Percentiles rank a stretch among this genome's conserved stretches.
These are phyloP conservation scores for Melipona quadrifasciata DNA, from an alignment of 1,140 invertebrate species.

Conservation along the genomic window DNA sequence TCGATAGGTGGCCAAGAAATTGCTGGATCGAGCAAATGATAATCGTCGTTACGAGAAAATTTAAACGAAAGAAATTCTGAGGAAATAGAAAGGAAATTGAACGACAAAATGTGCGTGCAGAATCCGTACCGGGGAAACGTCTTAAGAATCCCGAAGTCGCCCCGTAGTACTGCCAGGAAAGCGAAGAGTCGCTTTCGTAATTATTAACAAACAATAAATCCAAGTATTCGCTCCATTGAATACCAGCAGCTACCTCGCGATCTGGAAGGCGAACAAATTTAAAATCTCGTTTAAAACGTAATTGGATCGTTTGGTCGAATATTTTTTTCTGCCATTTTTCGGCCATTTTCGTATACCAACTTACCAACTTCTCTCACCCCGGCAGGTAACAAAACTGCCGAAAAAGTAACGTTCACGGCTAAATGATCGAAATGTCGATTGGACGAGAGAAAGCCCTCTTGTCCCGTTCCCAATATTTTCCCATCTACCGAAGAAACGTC, in stretches of 20 bases:
- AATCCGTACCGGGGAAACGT: constrained; percentile 91
- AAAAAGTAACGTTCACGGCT: constrained; percentile 92
- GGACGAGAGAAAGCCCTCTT: constrained; percentile 86
- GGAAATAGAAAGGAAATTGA: neutral
- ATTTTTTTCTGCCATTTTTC: neutral
- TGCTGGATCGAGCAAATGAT: constrained; percentile 75
- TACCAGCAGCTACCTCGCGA: constrained; percentile 90
- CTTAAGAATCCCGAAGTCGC: constrained; percentile 95
- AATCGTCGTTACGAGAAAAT: neutral
- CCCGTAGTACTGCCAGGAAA: constrained; percentile 98
- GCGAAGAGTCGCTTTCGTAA: constrained; percentile 93
- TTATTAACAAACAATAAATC: constrained; percentile 96
- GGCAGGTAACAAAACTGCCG: constrained; percentile 94
- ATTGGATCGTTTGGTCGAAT: neutral
- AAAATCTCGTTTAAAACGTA: neutral
- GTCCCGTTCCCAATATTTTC: constrained; percentile 84
- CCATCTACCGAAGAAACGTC: constrained; percentile 88
- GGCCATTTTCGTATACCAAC: constrained; percentile 34
- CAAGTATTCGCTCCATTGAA: constrained; percentile 95
- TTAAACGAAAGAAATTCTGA: neutral
- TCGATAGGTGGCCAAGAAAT: constrained; percentile 89
- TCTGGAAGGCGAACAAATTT: constrained; percentile 81
- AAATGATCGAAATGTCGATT: constrained; percentile 91
- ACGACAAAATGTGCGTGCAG: neutral
- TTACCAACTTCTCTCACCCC: constrained; percentile 91